Base-by-base conservation (phyloP, 2,888 invertebrate genomes). In the Hypolimnas misippus region DNA sequence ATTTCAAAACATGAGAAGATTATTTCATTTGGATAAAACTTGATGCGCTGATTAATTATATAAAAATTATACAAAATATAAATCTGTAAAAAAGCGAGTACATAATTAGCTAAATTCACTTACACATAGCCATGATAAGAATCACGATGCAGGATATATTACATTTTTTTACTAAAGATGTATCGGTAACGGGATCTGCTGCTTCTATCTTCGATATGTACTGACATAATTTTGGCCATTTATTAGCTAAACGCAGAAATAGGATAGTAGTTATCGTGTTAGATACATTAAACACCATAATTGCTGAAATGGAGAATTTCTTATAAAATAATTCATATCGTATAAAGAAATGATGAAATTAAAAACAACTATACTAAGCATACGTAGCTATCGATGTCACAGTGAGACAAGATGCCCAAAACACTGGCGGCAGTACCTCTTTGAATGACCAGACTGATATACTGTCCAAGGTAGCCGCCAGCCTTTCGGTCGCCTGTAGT, bases 141-240 rank as follows among this genome's bases (percentile, higher is more conserved):
- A 86, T 65, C 0, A 75, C 40, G 8, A 79, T 35, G 55, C 82
- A 82, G 0, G 74, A 69, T 0, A 77, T 21, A 55, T 81, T 81
- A 63, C 83, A 85, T 49, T 76, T 82, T n/a, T 51, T 76, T 1
- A 68, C 66, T 12, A 88, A 63, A 0, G 67, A 69, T 0, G 40
- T 50, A 54, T 86, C 85, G 5, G 68, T 71, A 29, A 77, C 78
- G 0, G 84, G 84, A 46, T 86, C 79, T 0, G 71, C 66, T 0
- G 76, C 73, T 61, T 88, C 86, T 0, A 77, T 76, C 17, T 67
- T 75, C 0, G 81, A 70, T 14, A 87, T 84, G 1, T 76, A 72
- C 38, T 70, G 70, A 40, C 79, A 75, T 1, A 87, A 68, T 10
- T 71, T 73, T 0, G 86, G 84, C 88, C 87, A 87, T 67, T 78